Evolutionary conservation across 2,888 invertebrate genomes (phyloP), one percentile per base, ranked within the genome.

Genomic region (Pyrocoelia pectoralis): DNA sequence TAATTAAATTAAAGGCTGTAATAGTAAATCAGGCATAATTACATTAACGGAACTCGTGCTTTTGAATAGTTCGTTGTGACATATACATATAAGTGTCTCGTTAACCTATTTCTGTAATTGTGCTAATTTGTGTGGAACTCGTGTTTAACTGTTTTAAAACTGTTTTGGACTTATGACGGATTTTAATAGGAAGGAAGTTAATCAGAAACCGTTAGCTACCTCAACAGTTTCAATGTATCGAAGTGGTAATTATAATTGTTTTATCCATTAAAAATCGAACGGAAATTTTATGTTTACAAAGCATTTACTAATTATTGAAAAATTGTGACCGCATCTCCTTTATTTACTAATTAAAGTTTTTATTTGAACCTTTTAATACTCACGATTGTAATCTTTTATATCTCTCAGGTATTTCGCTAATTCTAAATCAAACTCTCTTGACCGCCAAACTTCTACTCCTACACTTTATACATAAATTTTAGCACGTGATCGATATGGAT

Each of bases 181-280:
- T 46, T 17, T 46, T 12, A 43, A 12, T 28, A 51, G 29, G 17
- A n/a, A 14, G 10, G 46, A 46, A n/a, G 18, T 17, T 33, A 18
- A 24, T 3, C 40, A 57, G 57, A 41, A 40, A 18, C 14, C 50
- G 14, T 53, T 46, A 10, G 48, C 46, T 14, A 33, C 68, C 3
- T 66, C 70, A 4, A 69, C 68, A 1, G 48, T 56, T 61, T 69
- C 68, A 61, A 72, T 72, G 72, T 72, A 72, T 58, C 68, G 61
- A 14, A 70, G 70, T 60, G 72, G 72, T 72, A 69, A 70, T 13
- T 50, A 50, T 13, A 6, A 40, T 14, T n/a, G n/a, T n/a, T n/a
- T n/a, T n/a, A n/a, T 38, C 12, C 12, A n/a, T n/a, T n/a, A n/a
- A n/a, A n/a, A n/a, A n/a, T n/a, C n/a, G n/a, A n/a, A n/a, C n/a